Percentiles rank a stretch among this genome's conserved stretches.
phyloP scores from a whole-genome alignment of 2,113 vertebrate species.

The Daphoenositta chrysoptera region DNA sequence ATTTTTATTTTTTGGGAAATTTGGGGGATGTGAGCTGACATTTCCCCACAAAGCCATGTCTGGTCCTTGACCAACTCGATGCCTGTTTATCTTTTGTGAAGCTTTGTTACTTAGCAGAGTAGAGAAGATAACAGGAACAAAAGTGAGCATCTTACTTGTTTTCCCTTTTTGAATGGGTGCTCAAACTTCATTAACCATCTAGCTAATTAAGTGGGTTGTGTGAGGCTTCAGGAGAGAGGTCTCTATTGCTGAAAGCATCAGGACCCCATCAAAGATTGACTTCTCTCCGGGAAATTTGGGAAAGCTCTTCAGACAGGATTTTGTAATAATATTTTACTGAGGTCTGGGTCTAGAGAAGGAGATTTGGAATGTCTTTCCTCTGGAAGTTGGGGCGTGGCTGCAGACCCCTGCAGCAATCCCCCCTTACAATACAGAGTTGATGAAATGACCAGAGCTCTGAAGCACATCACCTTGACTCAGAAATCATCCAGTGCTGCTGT shows the following conservation, averaged over 20 bases:
- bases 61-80: background rate
- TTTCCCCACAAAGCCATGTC: background rate
- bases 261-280: background rate
- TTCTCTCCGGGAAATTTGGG: background rate
- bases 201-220: background rate
- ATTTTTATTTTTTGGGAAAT: background rate
- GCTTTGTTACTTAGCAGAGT: background rate
- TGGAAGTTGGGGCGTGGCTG: background rate
- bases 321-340: background rate
- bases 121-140: background rate
- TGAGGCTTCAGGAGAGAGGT: background rate
- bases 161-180: background rate
- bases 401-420: background rate
- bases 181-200: background rate
- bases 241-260: background rate
- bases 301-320: background rate
- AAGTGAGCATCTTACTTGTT: background rate
- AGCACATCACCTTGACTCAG: background rate
- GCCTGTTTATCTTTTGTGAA: background rate
- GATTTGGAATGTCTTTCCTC: background rate
- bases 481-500: background rate
- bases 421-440: rapidly evolving
- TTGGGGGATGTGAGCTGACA: rapidly evolving
- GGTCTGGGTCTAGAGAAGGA: background rate
- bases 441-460: background rate